A percentile compares a stretch with the other conserved stretches of the same genome.
Conservation (phyloP, 2,113 vertebrate species). For the Sclerurus mexicanus region DNA sequence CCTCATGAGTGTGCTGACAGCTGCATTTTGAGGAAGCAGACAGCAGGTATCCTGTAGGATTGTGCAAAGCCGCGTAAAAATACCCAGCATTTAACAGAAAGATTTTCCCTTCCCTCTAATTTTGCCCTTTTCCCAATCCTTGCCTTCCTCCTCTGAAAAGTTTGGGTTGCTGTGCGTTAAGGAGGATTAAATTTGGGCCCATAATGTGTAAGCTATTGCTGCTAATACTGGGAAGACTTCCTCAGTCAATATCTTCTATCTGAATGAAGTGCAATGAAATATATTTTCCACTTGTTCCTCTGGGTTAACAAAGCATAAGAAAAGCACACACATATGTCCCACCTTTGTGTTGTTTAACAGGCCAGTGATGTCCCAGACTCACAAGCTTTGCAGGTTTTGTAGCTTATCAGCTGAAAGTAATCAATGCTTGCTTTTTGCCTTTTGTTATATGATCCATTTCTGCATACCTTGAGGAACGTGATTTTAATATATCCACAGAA, state of each 20-base stretch:
- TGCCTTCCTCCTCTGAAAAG: not conserved
- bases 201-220: not conserved
- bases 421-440: not conserved
- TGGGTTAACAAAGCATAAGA: not conserved
- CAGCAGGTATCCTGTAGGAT: not conserved
- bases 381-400: not conserved
- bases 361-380: not conserved
- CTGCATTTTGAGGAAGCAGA: not conserved
- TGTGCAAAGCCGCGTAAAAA: not conserved
- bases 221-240: not conserved
- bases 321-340: not conserved
- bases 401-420: not conserved
- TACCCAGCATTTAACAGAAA: not conserved
- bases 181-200: not conserved
- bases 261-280: not conserved
- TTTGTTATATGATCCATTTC: not conserved
- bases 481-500: not conserved
- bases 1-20: not conserved
- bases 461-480: not conserved
- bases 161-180: not conserved
- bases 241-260: not conserved
- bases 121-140: not conserved
- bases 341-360: not conserved
- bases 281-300: not conserved
- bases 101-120: not conserved